Conservation (phyloP, 2,113 vertebrate genomes). For the Acanthisitta chloris region DNA sequence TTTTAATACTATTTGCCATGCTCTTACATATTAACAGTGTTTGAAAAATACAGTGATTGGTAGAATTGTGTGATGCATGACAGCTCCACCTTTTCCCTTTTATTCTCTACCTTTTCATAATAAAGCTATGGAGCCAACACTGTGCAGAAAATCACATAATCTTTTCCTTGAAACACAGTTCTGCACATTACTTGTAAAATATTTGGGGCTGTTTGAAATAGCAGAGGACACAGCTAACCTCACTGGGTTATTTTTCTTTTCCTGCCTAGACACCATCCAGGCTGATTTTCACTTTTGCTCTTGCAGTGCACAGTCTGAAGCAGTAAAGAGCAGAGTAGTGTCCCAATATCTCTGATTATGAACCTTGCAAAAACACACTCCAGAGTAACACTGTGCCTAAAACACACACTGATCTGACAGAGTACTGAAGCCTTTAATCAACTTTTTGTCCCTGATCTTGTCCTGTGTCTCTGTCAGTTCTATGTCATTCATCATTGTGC, state of each 20-base stretch:
- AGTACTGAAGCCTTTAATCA: neutral
- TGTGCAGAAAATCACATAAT: neutral
- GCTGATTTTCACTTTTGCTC: neutral
- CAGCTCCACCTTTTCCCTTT: neutral
- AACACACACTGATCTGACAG: neutral
- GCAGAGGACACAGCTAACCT: neutral
- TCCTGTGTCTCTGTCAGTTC: neutral
- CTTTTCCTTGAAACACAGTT: neutral
- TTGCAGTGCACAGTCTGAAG: neutral
- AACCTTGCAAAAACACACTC: neutral
- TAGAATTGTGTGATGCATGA: neutral
- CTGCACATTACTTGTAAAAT: neutral
- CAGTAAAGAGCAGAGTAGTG: neutral
- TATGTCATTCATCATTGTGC: neutral
- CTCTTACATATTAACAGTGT: fast-evolving
- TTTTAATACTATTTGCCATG: neutral
- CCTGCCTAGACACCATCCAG: neutral
- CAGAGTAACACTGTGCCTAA: neutral
- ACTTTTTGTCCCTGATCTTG: neutral
- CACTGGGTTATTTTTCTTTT: neutral
- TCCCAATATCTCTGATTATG: neutral
- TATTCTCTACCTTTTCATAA: neutral
- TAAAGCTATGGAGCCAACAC: neutral
- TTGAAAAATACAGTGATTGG: neutral
- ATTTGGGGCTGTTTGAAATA: neutral